Evolutionary conservation across 2,888 invertebrate genomes (phyloP).

Genomic region (Epinotia bilunana): DNA sequence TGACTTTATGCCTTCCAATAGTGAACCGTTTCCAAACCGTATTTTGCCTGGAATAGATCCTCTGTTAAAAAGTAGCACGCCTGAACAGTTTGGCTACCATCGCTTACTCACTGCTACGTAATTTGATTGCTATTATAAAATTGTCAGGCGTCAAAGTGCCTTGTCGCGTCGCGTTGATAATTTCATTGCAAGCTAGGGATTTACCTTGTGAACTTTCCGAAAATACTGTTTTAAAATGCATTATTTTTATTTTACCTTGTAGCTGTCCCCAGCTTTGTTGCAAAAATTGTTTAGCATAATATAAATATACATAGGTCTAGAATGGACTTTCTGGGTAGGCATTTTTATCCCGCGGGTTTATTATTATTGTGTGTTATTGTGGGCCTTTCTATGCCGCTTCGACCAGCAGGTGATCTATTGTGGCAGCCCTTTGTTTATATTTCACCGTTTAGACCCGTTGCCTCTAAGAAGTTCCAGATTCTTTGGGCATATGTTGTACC

Average conservation of each 20-base stretch:
- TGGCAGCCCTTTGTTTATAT: no score
- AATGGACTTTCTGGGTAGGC: no score
- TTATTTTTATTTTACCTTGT: neutral
- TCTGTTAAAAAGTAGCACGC: neutral
- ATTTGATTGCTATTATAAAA: constrained; percentile 4
- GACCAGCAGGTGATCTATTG: no score
- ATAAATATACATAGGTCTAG: constrained; percentile 20
- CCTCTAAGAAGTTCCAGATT: no score
- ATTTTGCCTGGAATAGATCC: no score
- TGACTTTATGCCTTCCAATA: no score
- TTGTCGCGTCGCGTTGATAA: neutral
- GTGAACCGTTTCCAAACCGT: no score
- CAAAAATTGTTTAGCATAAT: constrained; percentile 4
- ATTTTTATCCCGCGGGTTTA: no score
- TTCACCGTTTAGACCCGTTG: no score
- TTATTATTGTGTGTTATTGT: no score
- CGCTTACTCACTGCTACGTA: neutral
- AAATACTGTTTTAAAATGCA: neutral
- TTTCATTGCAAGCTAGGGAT: neutral
- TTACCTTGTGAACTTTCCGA: neutral
- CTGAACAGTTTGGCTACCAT: neutral
- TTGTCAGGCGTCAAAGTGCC: neutral
- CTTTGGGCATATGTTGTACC: no score
- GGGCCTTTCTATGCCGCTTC: no score
- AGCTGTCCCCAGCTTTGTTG: constrained; percentile 9